A percentile compares a stretch with the other conserved stretches of the same genome.
These are phyloP conservation scores for Phoxinus dragarum DNA, from an alignment of 2,797 vertebrate species.

Conservation along the genomic window DNA sequence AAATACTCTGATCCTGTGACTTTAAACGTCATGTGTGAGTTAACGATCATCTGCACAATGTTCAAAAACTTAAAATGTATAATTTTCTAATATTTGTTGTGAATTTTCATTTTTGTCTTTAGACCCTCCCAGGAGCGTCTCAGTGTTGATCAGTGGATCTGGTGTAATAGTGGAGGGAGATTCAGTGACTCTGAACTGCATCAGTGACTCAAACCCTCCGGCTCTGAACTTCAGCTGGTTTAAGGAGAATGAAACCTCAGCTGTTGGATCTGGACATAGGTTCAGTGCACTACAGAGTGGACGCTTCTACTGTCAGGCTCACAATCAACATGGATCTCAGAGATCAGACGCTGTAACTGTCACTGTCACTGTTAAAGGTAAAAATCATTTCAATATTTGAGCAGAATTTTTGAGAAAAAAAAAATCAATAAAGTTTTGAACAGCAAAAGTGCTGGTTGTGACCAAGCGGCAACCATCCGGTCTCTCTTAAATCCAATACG, in stretches of 20 bases:
- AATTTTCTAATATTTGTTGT: too few relatives aligned
- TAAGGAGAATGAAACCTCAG: not conserved
- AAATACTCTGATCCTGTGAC: too few relatives aligned
- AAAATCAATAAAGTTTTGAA: not conserved
- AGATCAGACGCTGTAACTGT: not conserved
- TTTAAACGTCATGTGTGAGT: too few relatives aligned
- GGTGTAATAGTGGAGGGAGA: not conserved
- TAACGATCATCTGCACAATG: too few relatives aligned
- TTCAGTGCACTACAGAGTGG: constrained; percentile 18
- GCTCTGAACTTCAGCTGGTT: not conserved
- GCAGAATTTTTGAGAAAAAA: not conserved
- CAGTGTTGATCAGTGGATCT: not conserved
- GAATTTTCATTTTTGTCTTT: too few relatives aligned
- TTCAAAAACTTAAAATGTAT: too few relatives aligned
- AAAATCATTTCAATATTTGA: not conserved
- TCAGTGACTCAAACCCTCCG: constrained; percentile 13
- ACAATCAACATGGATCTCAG: constrained; percentile 4
- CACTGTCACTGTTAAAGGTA: not conserved
- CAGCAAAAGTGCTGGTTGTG: not conserved
- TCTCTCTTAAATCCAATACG: too few relatives aligned
- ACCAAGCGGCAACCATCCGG: too few relatives aligned
- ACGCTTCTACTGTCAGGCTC: constrained; percentile 22
- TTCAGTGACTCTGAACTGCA: constrained; percentile 7
- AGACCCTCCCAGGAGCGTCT: not conserved
- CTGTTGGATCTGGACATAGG: constrained; percentile 26